phyloP scores from a whole-genome alignment of 2,888 invertebrate genomes.

The Eupithecia subfuscata region DNA sequence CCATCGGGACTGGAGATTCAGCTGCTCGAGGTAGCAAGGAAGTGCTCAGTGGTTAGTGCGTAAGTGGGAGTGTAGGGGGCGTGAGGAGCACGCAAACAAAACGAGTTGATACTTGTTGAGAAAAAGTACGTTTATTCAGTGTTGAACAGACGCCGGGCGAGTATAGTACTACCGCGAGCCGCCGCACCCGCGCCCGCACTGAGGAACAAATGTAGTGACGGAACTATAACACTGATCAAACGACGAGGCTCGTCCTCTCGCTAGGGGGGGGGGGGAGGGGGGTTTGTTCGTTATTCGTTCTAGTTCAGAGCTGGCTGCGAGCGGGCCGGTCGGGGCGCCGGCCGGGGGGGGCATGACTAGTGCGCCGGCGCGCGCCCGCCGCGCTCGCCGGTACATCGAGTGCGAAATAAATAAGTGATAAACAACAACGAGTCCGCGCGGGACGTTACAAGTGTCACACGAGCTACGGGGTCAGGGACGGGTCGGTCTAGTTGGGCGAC shows the following conservation, averaged over 20 bases:
- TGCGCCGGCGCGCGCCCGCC: neutral
- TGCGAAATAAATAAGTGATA: neutral
- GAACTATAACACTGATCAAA: neutral
- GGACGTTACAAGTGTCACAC: slow-evolving; percentile 38
- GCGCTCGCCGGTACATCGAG: neutral
- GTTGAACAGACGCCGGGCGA: slow-evolving; percentile 61
- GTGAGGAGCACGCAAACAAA: slow-evolving; percentile 43
- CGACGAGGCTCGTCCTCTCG: neutral
- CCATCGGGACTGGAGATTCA: no score
- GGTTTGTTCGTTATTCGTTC: neutral
- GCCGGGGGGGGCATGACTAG: neutral
- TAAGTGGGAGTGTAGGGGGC: neutral
- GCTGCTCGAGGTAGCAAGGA: no score
- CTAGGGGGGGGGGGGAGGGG: neutral
- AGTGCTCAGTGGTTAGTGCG: no score
- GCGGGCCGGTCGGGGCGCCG: neutral
- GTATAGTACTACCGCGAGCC: slow-evolving; percentile 1
- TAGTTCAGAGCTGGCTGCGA: neutral
- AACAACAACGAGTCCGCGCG: slow-evolving; percentile 6
- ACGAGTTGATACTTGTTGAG: slow-evolving; percentile 49
- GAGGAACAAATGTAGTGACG: slow-evolving; percentile 30
- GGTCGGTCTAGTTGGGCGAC: slow-evolving; percentile 9
- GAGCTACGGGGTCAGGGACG: neutral
- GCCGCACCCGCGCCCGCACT: slow-evolving; percentile 14
- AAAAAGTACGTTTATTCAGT: slow-evolving; percentile 72